phyloP scores from a whole-genome alignment of 2,797 vertebrate species.

The Chaetodon trifasciatus region DNA sequence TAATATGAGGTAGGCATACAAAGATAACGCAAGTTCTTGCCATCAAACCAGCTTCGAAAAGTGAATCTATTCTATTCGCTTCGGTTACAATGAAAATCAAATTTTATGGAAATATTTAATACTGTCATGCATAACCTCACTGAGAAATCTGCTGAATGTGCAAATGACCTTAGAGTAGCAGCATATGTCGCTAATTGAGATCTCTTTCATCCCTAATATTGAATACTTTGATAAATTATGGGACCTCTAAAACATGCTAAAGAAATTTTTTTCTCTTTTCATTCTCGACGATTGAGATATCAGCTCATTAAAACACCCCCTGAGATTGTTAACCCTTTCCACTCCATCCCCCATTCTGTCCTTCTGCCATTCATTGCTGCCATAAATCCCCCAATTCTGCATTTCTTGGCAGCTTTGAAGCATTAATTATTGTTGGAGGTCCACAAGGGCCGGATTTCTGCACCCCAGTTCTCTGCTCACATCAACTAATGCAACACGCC shows the following conservation, averaged over 20 bases:
- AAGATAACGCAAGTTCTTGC: constrained; percentile 12
- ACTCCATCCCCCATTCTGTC: constrained; percentile 45
- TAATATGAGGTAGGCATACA: not conserved
- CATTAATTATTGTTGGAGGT: constrained; percentile 72
- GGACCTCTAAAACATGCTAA: constrained; percentile 34
- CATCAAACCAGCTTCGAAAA: constrained; percentile 25
- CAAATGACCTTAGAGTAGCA: constrained; percentile 64
- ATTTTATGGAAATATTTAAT: constrained; percentile 62
- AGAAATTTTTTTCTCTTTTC: constrained; percentile 45
- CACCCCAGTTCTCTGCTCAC: constrained; percentile 44
- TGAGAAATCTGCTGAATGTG: constrained; percentile 63
- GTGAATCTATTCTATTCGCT: constrained; percentile 55
- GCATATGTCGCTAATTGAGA: constrained; percentile 69
- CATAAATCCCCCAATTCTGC: constrained; percentile 60
- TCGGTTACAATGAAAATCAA: constrained; percentile 59
- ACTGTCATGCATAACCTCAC: constrained; percentile 29
- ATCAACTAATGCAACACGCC: constrained; percentile 55
- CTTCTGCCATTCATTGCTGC: constrained; percentile 52
- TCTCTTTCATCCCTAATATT: constrained; percentile 70
- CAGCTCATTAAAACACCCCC: constrained; percentile 73
- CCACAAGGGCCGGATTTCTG: constrained; percentile 72
- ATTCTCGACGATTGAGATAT: constrained; percentile 65
- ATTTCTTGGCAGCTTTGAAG: constrained; percentile 70
- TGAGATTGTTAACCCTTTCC: constrained; percentile 65
- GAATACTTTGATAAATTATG: constrained; percentile 64